Percentiles rank a stretch among this genome's conserved stretches.
phyloP scores from a whole-genome alignment of 2,888 invertebrate genomes.

The Molanna angustata region DNA sequence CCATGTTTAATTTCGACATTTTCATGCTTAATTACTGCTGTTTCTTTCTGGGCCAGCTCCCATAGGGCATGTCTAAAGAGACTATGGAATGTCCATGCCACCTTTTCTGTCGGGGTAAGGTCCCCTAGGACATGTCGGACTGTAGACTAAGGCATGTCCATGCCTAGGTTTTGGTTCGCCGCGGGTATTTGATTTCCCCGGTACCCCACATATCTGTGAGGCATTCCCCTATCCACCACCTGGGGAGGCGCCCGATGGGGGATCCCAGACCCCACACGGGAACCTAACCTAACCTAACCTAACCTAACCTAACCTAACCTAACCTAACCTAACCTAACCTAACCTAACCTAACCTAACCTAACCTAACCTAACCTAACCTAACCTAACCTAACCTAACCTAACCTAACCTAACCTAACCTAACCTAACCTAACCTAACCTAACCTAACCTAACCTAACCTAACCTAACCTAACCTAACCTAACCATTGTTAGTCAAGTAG shows the following conservation, averaged over 20 bases:
- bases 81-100: neutral
- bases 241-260: constrained; percentile 5
- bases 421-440: too few relatives aligned
- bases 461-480: too few relatives aligned
- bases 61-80: neutral
- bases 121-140: neutral
- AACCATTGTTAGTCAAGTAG: too few relatives aligned
- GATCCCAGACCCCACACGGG: constrained; percentile 3
- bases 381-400: too few relatives aligned
- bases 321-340: too few relatives aligned
- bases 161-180: constrained; percentile 7
- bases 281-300: too few relatives aligned
- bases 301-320: too few relatives aligned
- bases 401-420: too few relatives aligned
- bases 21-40: neutral
- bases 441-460: too few relatives aligned
- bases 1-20: constrained; percentile 1
- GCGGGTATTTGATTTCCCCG: constrained; percentile 3
- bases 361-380: too few relatives aligned
- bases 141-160: neutral
- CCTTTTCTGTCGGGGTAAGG: neutral
- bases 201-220: neutral
- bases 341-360: too few relatives aligned
- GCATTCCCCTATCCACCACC: constrained; percentile 5
- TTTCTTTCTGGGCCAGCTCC: constrained; percentile 1